Evolutionary conservation across 2,113 vertebrate species (phyloP).

Genomic region (Leptodactylus fuscus): DNA sequence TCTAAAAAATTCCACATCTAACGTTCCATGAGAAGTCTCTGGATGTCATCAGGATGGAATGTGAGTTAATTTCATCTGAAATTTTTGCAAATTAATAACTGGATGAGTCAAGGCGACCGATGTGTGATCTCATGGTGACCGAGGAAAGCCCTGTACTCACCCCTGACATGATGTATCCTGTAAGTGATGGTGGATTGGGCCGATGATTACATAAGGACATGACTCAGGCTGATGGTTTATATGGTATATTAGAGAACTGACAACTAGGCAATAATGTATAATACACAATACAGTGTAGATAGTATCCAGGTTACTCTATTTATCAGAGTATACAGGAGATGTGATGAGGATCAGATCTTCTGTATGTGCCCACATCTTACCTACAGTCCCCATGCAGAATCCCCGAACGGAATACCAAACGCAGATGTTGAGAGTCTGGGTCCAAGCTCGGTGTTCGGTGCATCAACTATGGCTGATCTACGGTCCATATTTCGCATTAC

Average conservation of each 20-base stretch:
- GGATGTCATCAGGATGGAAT: not conserved
- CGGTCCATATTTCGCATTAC: too few species aligned
- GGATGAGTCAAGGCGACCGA: not conserved
- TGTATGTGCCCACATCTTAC: not conserved
- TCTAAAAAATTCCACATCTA: not conserved
- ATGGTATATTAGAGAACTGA: not conserved
- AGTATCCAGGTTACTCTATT: not conserved
- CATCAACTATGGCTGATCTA: too few species aligned
- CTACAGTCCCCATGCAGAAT: too few species aligned
- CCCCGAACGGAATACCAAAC: too few species aligned
- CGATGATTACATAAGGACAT: conserved; percentile 2
- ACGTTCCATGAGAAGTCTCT: not conserved
- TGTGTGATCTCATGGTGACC: not conserved
- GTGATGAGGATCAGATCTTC: not conserved
- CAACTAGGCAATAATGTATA: too few species aligned
- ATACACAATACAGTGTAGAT: too few species aligned
- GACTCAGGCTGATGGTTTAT: not conserved
- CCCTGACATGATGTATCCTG: not conserved
- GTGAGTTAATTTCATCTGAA: not conserved
- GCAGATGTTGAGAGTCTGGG: too few species aligned
- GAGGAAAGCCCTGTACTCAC: not conserved
- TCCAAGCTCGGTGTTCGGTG: too few species aligned
- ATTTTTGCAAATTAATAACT: not conserved
- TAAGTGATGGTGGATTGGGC: not conserved
- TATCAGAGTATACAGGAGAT: not conserved